These are phyloP conservation scores for Cyrtodaria siliqua DNA, from an alignment of 2,888 invertebrate species.

Conservation along the genomic window DNA sequence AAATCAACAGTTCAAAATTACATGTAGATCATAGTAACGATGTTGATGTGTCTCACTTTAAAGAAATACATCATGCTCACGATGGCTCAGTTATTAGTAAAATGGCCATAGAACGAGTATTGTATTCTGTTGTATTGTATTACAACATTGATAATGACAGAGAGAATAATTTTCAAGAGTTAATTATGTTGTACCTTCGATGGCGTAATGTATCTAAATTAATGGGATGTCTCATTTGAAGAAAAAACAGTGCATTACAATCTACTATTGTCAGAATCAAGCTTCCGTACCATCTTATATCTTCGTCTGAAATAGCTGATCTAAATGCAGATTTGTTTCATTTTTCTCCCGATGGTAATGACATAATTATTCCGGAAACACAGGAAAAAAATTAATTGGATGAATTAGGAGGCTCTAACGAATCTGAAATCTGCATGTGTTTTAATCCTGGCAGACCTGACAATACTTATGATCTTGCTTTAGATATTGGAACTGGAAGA, in stretches of 20 bases:
- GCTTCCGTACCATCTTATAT: background rate
- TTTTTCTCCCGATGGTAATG: background rate
- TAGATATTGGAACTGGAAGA: constrained; percentile 40
- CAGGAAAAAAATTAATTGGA: background rate
- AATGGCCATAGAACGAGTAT: background rate
- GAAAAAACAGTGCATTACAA: constrained; percentile 18
- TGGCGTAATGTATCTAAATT: constrained; percentile 71
- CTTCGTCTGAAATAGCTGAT: constrained; percentile 7
- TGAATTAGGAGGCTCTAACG: background rate
- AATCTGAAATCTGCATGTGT: background rate
- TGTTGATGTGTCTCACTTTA: background rate
- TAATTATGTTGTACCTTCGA: constrained; percentile 70
- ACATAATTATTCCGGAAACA: background rate
- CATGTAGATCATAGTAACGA: background rate
- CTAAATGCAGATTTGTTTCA: constrained; percentile 7
- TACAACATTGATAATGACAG: constrained; percentile 53
- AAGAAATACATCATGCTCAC: background rate
- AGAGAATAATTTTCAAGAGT: constrained; percentile 49
- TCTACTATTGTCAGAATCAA: background rate
- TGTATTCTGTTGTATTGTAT: background rate
- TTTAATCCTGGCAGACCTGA: constrained; percentile 14
- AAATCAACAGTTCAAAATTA: background rate
- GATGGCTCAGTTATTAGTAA: background rate
- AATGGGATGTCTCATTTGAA: constrained; percentile 34
- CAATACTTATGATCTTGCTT: constrained; percentile 8